Percentiles rank a stretch among this genome's conserved stretches.
Evolutionary conservation across 2,113 vertebrate species (phyloP).

Genomic region (Centropristis striata): DNA sequence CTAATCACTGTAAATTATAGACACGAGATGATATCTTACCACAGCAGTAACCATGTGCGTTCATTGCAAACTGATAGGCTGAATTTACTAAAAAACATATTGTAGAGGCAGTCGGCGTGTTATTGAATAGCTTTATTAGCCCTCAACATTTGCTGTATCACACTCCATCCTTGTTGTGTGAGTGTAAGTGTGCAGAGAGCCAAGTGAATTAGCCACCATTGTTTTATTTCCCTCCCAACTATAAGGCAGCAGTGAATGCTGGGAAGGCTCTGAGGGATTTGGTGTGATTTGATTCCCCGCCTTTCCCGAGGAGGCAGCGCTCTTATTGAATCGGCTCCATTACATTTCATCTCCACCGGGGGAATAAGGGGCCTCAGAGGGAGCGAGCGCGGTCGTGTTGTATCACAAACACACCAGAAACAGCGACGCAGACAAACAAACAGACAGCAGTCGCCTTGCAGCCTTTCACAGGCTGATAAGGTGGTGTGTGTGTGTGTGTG

Average conservation of each 20-base stretch:
- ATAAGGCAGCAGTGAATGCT: conserved; percentile 58
- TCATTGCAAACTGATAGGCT: conserved; percentile 21
- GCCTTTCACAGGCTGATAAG: conserved; percentile 46
- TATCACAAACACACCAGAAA: conserved; percentile 62
- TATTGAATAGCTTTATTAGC: conserved; percentile 38
- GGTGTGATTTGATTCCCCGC: conserved; percentile 72
- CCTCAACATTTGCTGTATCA: conserved; percentile 25
- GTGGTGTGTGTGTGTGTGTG: neutral
- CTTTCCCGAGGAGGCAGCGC: conserved; percentile 58
- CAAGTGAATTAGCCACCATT: conserved; percentile 68
- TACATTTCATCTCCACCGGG: conserved; percentile 76
- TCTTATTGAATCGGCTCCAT: conserved; percentile 81
- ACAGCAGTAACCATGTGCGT: neutral
- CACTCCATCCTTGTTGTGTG: conserved; percentile 26
- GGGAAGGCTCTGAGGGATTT: conserved; percentile 72
- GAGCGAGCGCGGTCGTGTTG: conserved; percentile 22
- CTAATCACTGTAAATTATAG: neutral
- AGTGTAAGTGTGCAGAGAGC: conserved; percentile 5
- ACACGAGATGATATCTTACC: neutral
- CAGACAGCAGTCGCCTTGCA: conserved; percentile 41
- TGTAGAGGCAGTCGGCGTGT: neutral
- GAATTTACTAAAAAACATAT: conserved; percentile 35
- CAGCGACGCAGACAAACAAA: conserved; percentile 35
- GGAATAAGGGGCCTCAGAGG: conserved; percentile 57
- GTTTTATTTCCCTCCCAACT: conserved; percentile 55